Evolutionary conservation across 2,797 vertebrate species (phyloP), one percentile per base, ranked within the genome.

Genomic region (Capromys pilorides): DNA sequence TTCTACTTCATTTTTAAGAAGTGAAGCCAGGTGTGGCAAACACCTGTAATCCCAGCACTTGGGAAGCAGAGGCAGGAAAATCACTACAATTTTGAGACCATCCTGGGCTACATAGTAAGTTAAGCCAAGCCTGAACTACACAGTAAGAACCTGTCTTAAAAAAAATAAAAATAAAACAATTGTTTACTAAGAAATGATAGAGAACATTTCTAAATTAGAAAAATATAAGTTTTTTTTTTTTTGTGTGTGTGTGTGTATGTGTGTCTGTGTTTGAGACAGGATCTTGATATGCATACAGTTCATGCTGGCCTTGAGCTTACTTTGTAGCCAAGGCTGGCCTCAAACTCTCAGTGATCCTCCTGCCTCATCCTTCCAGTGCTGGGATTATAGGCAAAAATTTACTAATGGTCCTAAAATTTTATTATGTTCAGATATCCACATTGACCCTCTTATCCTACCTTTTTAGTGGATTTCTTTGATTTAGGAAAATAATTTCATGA

Each of bases 141-240:
- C 7, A 21, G 67, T 19, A n/a, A 69, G 73, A 45, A n/a, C n/a
- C 16, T 73, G 69, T 73, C 69, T 73, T 36, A 24, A 41, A 39
- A 73, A 41, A 71, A 71, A 12, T n/a, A 67, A 12, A 36, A 69
- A 22, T 19, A 22, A 39, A 71, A 73, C 22, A 13, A 64, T 45
- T 57, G 61, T 61, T 69, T 66, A 78, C 59, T 93, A 33, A 64
- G 94, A 96, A 86, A 94, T 45, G 36, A 88, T 26, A 13, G 21
- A n/a, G 81, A 84, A 89, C 66, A 86, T 77, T 81, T 86, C 33
- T 22, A 91, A 73, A 93, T 64, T 69, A 85, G 59, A 86, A 92
- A 86, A 89, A 93, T 41, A 6, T 66, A 91, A 91, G 64, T n/a
- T n/a, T n/a, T n/a, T n/a, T n/a, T n/a, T n/a, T n/a, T 81, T 54